phyloP scores from a whole-genome alignment of 2,888 invertebrate species.

The Yponomeuta plumbellus region DNA sequence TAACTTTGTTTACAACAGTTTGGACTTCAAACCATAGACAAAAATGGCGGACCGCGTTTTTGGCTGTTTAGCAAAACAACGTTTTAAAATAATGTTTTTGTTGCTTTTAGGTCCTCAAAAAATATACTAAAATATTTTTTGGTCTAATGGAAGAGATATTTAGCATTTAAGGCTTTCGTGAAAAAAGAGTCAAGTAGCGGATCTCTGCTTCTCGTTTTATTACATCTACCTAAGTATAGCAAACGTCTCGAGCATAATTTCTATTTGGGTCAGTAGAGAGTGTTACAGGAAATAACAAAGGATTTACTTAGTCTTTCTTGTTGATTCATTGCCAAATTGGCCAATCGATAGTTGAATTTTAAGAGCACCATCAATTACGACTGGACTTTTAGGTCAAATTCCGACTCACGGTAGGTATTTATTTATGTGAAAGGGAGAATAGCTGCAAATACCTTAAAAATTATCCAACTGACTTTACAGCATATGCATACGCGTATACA shows the following conservation, averaged over 20 bases:
- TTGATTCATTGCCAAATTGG: not conserved
- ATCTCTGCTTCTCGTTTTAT: not conserved
- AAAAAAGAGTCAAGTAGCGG: too few relatives aligned
- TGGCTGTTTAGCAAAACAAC: too few relatives aligned
- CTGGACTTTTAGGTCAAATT: not conserved
- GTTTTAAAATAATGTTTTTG: too few relatives aligned
- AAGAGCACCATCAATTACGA: not conserved
- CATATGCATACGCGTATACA: too few relatives aligned
- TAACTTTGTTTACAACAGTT: too few relatives aligned
- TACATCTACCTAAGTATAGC: not conserved
- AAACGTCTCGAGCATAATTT: not conserved
- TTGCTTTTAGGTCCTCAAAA: too few relatives aligned
- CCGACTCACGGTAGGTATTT: not conserved
- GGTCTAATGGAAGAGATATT: too few relatives aligned
- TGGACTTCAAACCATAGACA: too few relatives aligned
- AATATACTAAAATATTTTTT: too few relatives aligned
- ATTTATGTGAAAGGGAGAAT: not conserved
- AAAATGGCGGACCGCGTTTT: too few relatives aligned
- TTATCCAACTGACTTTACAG: too few relatives aligned
- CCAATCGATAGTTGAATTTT: conserved; percentile 1
- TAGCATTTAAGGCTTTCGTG: too few relatives aligned
- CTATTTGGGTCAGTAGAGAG: not conserved
- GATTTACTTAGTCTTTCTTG: not conserved
- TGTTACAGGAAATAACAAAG: not conserved
- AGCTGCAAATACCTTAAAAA: not conserved